Evolutionary conservation across 2,797 vertebrate genomes (phyloP).

Genomic region (Sitta carolinensis): DNA sequence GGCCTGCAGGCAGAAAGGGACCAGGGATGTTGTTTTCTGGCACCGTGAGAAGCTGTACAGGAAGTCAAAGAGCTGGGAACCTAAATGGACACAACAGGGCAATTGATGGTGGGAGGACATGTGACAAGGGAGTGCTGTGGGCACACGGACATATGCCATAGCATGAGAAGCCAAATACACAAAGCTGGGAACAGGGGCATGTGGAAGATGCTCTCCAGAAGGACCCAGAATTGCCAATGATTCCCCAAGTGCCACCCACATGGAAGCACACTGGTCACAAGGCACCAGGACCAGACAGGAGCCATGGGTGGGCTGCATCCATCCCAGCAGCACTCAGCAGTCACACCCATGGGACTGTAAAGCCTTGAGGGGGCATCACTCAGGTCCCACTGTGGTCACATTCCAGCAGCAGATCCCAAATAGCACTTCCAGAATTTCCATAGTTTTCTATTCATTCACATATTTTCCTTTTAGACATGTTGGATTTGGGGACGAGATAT

Average conservation of each 20-base stretch:
- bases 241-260: accelerated
- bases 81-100: background rate
- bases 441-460: background rate
- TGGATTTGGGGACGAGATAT: background rate
- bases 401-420: background rate
- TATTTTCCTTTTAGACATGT: background rate
- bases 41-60: background rate
- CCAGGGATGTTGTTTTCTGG: background rate
- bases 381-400: background rate
- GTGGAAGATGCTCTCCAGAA: background rate
- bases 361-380: background rate
- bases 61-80: background rate
- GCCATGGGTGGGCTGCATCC: background rate
- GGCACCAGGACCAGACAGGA: background rate
- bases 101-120: background rate
- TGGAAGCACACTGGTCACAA: accelerated
- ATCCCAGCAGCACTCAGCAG: background rate
- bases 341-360: background rate
- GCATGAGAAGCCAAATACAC: background rate
- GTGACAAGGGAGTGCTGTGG: background rate
- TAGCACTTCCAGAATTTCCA: background rate
- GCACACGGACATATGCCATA: background rate
- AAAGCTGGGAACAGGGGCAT: background rate
- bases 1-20: background rate
- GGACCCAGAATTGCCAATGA: background rate